Evolutionary conservation across 2,888 invertebrate species (phyloP).

Genomic region (Eupeodes luniger): DNA sequence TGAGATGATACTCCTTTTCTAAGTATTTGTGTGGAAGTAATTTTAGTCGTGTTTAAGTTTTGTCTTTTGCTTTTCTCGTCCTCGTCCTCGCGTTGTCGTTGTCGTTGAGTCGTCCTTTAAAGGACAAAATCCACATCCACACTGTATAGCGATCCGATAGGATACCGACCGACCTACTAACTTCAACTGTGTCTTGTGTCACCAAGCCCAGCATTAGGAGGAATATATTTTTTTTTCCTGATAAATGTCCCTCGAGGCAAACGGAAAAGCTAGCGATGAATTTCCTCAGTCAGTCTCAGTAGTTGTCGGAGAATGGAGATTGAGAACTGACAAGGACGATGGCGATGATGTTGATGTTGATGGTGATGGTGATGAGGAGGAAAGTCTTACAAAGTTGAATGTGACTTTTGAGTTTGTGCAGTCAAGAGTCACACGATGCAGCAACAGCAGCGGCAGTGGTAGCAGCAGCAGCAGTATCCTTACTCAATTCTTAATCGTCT

Average conservation of each 20-base stretch:
- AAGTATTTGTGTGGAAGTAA: conserved; percentile 56
- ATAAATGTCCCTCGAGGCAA: conserved; percentile 33
- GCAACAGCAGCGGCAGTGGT: background rate
- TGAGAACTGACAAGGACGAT: conserved; percentile 12
- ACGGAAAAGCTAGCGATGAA: conserved; percentile 39
- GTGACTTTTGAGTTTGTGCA: conserved; percentile 72
- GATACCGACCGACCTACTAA: conserved; percentile 28
- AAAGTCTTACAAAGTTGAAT: conserved; percentile 55
- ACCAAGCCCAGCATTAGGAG: conserved; percentile 67
- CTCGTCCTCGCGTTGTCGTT: background rate
- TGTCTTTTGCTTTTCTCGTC: conserved; percentile 26
- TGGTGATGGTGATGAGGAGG: background rate
- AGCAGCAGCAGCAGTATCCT: conserved; percentile 31
- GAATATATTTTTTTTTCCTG: background rate
- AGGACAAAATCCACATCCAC: conserved; percentile 38
- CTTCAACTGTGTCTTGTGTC: conserved; percentile 61
- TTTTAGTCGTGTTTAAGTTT: conserved; percentile 54
- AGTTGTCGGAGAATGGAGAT: conserved; percentile 19
- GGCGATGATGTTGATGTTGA: background rate
- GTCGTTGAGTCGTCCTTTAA: conserved; percentile 45
- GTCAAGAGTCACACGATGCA: conserved; percentile 62
- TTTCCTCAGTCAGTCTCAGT: conserved; percentile 41
- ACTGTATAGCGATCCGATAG: background rate
- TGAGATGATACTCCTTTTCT: conserved; percentile 52
- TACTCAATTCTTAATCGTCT: conserved; percentile 49